Conservation (phyloP, 1,140 invertebrate species). For the Stenopsyche tienmushanensis region DNA sequence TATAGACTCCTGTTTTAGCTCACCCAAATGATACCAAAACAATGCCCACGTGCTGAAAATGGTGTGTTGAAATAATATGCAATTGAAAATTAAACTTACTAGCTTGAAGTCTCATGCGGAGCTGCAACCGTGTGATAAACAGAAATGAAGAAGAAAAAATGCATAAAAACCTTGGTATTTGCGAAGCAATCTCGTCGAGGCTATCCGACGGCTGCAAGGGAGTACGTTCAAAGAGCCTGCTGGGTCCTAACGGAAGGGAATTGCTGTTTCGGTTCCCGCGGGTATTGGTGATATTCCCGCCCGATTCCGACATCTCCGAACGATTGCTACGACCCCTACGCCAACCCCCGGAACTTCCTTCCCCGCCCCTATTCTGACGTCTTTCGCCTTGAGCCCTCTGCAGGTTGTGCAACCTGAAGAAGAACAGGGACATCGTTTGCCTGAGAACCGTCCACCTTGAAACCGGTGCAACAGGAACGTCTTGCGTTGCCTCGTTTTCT, state of each 20-base stretch:
- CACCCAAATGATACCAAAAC: no score
- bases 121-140: no score
- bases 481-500: neutral
- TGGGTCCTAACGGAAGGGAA: conserved; percentile 58
- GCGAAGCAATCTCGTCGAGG: conserved; percentile 86
- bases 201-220: conserved; percentile 82
- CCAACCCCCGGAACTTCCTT: conserved; percentile 63
- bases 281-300: conserved; percentile 49
- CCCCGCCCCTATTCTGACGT: conserved; percentile 60
- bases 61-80: no score
- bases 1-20: no score
- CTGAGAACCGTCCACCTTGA: neutral
- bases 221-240: conserved; percentile 77
- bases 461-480: neutral
- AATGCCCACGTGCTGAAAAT: no score
- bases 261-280: conserved; percentile 5
- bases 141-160: no score
- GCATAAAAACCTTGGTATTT: conserved; percentile 94
- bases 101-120: no score
- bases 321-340: conserved; percentile 77
- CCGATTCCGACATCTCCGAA: conserved; percentile 76
- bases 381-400: conserved; percentile 65
- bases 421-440: conserved; percentile 82
- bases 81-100: no score
- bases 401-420: conserved; percentile 89